These are phyloP conservation scores for Yponomeuta sedellus DNA, from an alignment of 2,888 invertebrate genomes.

Conservation along the genomic window DNA sequence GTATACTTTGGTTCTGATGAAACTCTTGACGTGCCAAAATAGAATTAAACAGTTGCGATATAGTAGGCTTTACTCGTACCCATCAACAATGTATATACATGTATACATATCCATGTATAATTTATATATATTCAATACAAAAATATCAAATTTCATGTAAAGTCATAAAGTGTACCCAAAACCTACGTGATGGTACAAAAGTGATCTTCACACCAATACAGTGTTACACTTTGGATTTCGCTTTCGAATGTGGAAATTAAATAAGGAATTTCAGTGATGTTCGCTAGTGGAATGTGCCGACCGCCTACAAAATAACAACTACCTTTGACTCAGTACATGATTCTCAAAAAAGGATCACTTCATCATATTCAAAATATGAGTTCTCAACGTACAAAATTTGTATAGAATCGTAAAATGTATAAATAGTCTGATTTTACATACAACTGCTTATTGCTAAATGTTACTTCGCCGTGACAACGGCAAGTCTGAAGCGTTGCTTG, in stretches of 20 bases:
- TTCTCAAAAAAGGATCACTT: conserved; percentile 75
- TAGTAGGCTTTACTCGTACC: conserved; percentile 73
- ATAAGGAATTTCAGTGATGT: conserved; percentile 69
- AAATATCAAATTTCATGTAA: conserved; percentile 77
- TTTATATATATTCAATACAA: conserved; percentile 77
- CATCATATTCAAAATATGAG: conserved; percentile 63
- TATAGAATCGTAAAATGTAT: conserved; percentile 76
- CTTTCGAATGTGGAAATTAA: conserved; percentile 71
- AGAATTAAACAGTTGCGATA: conserved; percentile 76
- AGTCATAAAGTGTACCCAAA: conserved; percentile 77
- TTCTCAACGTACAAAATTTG: conserved; percentile 72
- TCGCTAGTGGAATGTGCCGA: conserved; percentile 75
- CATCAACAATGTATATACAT: conserved; percentile 76
- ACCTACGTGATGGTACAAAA: conserved; percentile 76
- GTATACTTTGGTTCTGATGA: conserved; percentile 77
- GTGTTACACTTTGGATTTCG: conserved; percentile 65
- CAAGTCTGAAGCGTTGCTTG: conserved; percentile 15
- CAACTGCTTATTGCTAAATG: conserved; percentile 74
- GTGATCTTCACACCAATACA: conserved; percentile 66
- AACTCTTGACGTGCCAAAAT: conserved; percentile 75
- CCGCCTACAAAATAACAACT: conserved; percentile 72
- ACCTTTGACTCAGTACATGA: conserved; percentile 71
- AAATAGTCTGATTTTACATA: conserved; percentile 74
- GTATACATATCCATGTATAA: conserved; percentile 76
- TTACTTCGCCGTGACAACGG: conserved; percentile 49